Evolutionary conservation across 2,888 invertebrate species (phyloP).

Genomic region (Lasioglossum villosulum): DNA sequence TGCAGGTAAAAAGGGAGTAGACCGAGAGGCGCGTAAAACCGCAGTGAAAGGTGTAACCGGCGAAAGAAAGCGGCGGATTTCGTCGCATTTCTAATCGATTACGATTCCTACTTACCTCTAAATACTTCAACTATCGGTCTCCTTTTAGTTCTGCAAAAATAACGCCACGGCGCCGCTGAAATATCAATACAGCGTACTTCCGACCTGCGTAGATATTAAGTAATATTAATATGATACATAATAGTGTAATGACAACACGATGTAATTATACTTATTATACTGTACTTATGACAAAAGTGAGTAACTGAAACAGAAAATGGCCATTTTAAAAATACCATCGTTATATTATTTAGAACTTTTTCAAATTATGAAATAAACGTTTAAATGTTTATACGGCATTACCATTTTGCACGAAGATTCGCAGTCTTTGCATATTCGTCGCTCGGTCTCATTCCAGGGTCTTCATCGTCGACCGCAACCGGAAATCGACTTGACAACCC

Average conservation of each 20-base stretch:
- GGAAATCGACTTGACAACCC: slow-evolving; percentile 30
- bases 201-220: too few relatives aligned
- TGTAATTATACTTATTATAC: too few relatives aligned
- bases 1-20: slow-evolving; percentile 43
- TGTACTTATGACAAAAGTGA: too few relatives aligned
- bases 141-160: slow-evolving; percentile 14
- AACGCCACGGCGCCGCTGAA: not conserved
- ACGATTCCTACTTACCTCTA: slow-evolving; percentile 26
- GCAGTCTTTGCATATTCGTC: not conserved
- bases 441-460: not conserved
- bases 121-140: slow-evolving; percentile 42
- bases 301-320: too few relatives aligned
- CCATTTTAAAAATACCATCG: too few relatives aligned
- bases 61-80: slow-evolving; percentile 46
- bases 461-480: slow-evolving; percentile 14
- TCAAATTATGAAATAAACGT: too few relatives aligned
- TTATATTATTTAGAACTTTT: too few relatives aligned
- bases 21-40: slow-evolving; percentile 6
- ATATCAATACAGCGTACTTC: not conserved
- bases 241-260: too few relatives aligned
- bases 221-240: too few relatives aligned
- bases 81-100: slow-evolving; percentile 48
- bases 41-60: slow-evolving; percentile 37
- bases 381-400: too few relatives aligned
- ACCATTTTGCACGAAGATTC: too few relatives aligned